These are phyloP conservation scores for Smittia aterrima DNA, from an alignment of 2,888 invertebrate species.

Conservation along the genomic window DNA sequence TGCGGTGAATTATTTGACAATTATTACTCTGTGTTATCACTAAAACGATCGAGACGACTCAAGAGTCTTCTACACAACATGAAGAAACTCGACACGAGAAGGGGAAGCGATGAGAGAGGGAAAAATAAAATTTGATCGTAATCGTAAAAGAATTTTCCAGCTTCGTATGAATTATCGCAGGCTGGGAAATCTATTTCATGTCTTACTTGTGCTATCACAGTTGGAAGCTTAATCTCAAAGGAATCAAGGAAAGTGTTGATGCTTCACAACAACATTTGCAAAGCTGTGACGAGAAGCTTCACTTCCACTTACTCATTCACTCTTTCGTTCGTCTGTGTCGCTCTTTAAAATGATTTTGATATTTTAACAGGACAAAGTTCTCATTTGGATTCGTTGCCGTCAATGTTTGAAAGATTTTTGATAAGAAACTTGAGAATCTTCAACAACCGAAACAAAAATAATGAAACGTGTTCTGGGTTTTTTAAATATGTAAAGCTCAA, in stretches of 20 bases:
- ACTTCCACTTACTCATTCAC: not conserved
- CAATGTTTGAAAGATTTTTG: not conserved
- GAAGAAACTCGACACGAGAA: too few relatives aligned
- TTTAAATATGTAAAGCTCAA: conserved; percentile 3
- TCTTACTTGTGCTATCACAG: not conserved
- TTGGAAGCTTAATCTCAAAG: not conserved
- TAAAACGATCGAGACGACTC: not conserved
- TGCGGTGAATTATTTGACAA: not conserved
- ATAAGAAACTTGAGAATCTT: not conserved
- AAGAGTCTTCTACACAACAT: too few relatives aligned
- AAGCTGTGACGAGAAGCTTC: not conserved
- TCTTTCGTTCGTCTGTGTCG: not conserved
- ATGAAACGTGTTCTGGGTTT: conserved; percentile 14
- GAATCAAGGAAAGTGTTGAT: not conserved
- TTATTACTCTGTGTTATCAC: not conserved
- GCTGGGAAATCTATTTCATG: not conserved
- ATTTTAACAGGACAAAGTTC: not conserved
- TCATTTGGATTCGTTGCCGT: not conserved
- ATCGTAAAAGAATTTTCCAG: not conserved
- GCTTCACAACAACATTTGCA: not conserved
- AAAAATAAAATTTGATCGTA: conserved; percentile 4
- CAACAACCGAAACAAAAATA: not conserved
- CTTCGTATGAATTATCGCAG: not conserved
- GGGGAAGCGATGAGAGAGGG: not conserved
- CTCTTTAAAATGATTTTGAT: not conserved